phyloP scores from a whole-genome alignment of 2,888 invertebrate species.

The Pheosia tremula region DNA sequence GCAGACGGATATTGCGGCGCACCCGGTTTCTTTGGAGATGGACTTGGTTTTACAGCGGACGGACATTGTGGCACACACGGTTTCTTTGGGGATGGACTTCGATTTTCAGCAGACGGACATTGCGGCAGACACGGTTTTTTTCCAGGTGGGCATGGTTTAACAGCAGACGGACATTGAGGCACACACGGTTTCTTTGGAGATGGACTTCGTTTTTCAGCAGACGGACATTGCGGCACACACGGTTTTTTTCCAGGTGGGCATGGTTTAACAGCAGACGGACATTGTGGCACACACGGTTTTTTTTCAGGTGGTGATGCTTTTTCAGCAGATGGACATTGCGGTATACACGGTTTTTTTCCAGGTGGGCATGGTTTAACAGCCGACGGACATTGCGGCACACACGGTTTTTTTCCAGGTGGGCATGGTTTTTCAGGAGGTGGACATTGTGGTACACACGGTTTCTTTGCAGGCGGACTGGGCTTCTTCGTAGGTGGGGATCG shows the following conservation, averaged over 20 bases:
- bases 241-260: neutral
- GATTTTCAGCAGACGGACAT: neutral
- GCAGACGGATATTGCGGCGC: too few species aligned
- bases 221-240: neutral
- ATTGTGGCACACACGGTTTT: neutral
- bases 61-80: neutral
- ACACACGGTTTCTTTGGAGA: neutral
- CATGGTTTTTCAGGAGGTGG: neutral
- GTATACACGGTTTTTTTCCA: neutral
- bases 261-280: neutral
- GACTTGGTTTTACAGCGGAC: neutral
- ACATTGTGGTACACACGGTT: neutral
- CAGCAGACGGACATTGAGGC: neutral
- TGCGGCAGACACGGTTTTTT: neutral
- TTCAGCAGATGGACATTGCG: neutral
- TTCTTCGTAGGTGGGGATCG: neutral
- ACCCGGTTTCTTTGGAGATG: neutral
- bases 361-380: neutral
- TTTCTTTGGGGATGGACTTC: neutral
- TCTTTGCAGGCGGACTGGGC: neutral
- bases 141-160: neutral
- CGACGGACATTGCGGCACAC: neutral
- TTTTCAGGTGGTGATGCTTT: neutral
- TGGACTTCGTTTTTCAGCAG: neutral
- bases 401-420: neutral